A percentile compares a stretch with the other conserved stretches of the same genome.
Evolutionary conservation across 2,113 vertebrate genomes (phyloP).

Genomic region (Elephantulus edwardii): DNA sequence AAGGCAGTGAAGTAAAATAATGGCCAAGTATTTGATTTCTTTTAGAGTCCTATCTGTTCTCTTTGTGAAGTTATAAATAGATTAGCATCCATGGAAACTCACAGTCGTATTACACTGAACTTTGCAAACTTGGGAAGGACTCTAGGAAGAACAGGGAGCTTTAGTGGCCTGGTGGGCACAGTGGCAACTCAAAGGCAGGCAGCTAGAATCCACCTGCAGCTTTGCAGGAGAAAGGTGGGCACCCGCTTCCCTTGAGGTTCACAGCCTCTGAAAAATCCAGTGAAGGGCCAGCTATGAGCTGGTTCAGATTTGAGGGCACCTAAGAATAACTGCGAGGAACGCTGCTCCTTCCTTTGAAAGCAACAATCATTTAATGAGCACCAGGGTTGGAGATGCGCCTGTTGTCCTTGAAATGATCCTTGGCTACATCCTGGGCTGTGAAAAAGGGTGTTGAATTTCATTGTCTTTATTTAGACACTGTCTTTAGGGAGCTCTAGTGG

Average conservation of each 20-base stretch:
- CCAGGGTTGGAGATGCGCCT: not conserved
- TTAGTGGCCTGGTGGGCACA: no score
- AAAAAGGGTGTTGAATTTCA: not conserved
- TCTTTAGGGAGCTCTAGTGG: no score
- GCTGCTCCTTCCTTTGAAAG: not conserved
- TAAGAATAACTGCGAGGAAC: no score
- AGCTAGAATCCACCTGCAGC: no score
- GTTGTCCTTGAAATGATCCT: constrained; percentile 10
- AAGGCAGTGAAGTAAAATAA: not conserved
- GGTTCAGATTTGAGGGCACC: no score
- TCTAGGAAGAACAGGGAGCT: not conserved
- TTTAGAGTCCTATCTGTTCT: no score
- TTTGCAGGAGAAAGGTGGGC: no score
- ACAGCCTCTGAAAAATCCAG: no score
- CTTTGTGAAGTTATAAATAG: not conserved
- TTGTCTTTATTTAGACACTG: constrained; percentile 19
- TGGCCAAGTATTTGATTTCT: not conserved
- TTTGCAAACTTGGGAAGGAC: not conserved
- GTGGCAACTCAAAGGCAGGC: no score
- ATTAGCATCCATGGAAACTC: not conserved
- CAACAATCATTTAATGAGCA: not conserved
- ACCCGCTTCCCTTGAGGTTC: no score
- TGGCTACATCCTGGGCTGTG: constrained; percentile 17
- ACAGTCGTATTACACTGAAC: not conserved
- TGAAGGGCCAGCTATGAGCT: no score